Base-by-base conservation (phyloP, 2,888 invertebrate genomes). In the Vanessa cardui region DNA sequence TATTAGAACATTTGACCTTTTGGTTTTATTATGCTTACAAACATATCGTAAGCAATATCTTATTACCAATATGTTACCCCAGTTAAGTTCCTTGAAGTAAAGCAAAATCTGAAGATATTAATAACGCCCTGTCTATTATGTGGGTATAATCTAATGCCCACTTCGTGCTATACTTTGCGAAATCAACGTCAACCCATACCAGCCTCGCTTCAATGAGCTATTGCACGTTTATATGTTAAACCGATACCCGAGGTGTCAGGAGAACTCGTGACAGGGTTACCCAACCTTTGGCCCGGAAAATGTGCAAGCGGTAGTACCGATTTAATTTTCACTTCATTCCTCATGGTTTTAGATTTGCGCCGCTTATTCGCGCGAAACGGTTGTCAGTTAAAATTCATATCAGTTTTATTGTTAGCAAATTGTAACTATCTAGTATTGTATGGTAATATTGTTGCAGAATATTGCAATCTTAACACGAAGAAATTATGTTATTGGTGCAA, bases 221-320 rank as follows among this genome's bases (percentile, higher is more conserved):
- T 71, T 71, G 73, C 73, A 72, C 72, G 72, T 68, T 73, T 73
- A 68, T 66, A 68, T 70, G 71, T 65, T 72, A 71, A 72, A 72
- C 73, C 62, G 73, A 73, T 71, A 72, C 68, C 64, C 61, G 60
- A 68, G 60, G 74, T 75, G 73, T 74, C 71, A 72, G 68, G 72
- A 65, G 69, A 72, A 66, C 67, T 72, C 75, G 73, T 75, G 75
- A 73, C 74, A 72, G 71, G 67, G 66, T 72, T 73, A 66, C 70
- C 50, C 71, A 72, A 75, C 75, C 75, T 75, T 69, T 74, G 73
- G 68, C 75, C 73, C 71, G 72, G 70, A 73, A 72, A 73, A 73
- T 72, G 49, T 67, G 63, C 67, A 71, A 63, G 68, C 70, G 60
- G 73, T 68, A 69, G 73, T 68, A 69, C 62, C 52, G 54, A 67